Conservation (phyloP, 35 echinoderm and acorn worm genomes). For the Amphiura filiformis region DNA sequence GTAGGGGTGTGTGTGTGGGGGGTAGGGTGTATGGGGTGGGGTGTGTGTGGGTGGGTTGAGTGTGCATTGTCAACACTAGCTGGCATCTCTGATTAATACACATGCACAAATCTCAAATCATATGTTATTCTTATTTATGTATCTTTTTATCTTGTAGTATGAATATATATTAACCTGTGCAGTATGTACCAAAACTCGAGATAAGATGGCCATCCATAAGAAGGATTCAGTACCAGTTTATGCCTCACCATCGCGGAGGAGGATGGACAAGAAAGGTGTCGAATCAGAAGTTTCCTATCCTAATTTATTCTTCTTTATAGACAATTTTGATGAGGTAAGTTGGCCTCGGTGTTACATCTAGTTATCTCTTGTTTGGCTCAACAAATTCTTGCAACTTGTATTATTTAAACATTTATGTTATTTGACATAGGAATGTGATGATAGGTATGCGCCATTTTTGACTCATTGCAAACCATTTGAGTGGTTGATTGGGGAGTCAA, state of each 20-base stretch:
- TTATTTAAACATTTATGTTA: too few species aligned
- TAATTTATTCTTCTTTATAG: conserved; percentile 97
- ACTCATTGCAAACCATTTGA: too few species aligned
- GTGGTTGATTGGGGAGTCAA: too few species aligned
- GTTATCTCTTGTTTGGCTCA: too few species aligned
- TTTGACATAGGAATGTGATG: not conserved
- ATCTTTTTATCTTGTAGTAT: conserved; percentile 60
- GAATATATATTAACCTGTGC: conserved; percentile 94
- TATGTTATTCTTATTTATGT: not conserved
- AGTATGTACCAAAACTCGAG: conserved; percentile 80
- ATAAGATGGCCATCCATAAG: conserved; percentile 63
- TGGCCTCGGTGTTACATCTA: too few species aligned
- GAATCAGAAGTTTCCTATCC: conserved; percentile 86
- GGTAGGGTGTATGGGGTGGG: too few species aligned
- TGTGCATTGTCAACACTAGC: too few species aligned
- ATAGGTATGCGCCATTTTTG: too few species aligned
- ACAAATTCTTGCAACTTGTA: too few species aligned
- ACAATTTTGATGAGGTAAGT: conserved; percentile 92
- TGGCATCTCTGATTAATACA: too few species aligned
- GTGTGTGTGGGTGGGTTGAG: too few species aligned
- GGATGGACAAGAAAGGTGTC: conserved; percentile 95
- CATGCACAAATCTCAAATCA: not conserved
- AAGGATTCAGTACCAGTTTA: conserved; percentile 89
- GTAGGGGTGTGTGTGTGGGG: too few species aligned
- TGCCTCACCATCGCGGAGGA: conserved; percentile 70